Base-by-base conservation (phyloP, 1,140 invertebrate genomes). In the Hestina assimilis region DNA sequence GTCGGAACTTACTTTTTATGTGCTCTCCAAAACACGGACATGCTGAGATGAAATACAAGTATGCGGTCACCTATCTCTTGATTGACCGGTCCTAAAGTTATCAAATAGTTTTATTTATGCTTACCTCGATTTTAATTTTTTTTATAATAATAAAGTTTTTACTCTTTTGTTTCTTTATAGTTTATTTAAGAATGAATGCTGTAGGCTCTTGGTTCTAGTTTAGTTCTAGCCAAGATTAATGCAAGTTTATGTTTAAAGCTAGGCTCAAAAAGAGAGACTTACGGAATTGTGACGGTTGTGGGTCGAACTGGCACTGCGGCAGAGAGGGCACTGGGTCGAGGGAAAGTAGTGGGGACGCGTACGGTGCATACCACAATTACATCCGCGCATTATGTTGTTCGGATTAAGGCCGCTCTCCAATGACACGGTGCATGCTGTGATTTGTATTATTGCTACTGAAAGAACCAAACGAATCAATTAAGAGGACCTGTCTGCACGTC, bases 321-420 rank as follows among this genome's bases (percentile, higher is more conserved):
- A 75, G 79, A 76, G 76, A 83, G 83, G 83, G 76, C 81, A 87
- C 79, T 87, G 75, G 83, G 83, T 83, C 83, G 81, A 75, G 81
- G 81, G 81, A 87, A 87, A 85, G 81, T 83, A 81, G 69, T 79
- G 79, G 77, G 63, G 79, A 72, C 68, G 67, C 72, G 78, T 69
- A 70, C 75, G 58, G 77, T 77, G 83, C 79, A 83, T 79, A 69
- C 79, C 72, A 74, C 82, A 82, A 82, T 81, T 78, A 82, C 75
- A 80, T 64, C 60, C 58, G 57, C 64, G 60, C 63, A 61, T 65
- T 69, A 64, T 64, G 57, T 60, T 56, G 45, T 50, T 58, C 46
- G 52, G 66, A 59, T 68, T 65, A 65, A 65, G 66, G 62, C 48
- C 62, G 62, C 62, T 60, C 57, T 60, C 52, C 46, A 65, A 65